Evolutionary conservation across 2,113 vertebrate species (phyloP).

Genomic region (Hassar affinis): DNA sequence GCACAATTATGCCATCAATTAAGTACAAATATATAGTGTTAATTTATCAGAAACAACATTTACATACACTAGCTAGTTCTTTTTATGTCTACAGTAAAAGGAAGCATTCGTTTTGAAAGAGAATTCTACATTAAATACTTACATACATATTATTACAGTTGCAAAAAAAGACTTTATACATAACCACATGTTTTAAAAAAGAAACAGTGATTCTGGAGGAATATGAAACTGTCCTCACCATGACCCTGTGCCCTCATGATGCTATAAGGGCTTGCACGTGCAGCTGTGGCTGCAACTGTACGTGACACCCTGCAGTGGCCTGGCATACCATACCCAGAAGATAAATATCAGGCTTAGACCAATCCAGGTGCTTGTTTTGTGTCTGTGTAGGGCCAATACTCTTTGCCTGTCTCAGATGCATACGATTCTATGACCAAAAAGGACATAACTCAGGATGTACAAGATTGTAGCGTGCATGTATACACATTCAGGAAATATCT

Average conservation of each 20-base stretch:
- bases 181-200: not conserved
- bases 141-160: not conserved
- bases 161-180: not conserved
- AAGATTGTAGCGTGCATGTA: not conserved
- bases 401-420: no score
- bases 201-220: not conserved
- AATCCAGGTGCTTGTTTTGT: constrained; percentile 4
- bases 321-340: constrained; percentile 44
- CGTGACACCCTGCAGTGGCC: constrained; percentile 52
- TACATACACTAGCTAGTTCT: not conserved
- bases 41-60: not conserved
- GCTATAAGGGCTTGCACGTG: constrained; percentile 29
- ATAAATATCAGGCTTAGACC: constrained; percentile 51
- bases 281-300: constrained; percentile 35
- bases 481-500: not conserved
- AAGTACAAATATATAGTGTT: not conserved
- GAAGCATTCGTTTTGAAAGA: not conserved
- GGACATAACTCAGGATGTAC: not conserved
- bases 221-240: constrained; percentile 6
- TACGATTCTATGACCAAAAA: not conserved
- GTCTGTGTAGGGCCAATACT: constrained; percentile 5
- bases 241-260: constrained; percentile 47
- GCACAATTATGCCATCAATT: not conserved
- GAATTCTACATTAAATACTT: not conserved
- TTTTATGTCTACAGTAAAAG: not conserved